phyloP scores from a whole-genome alignment of 2,113 vertebrate genomes.

The Gambusia affinis region DNA sequence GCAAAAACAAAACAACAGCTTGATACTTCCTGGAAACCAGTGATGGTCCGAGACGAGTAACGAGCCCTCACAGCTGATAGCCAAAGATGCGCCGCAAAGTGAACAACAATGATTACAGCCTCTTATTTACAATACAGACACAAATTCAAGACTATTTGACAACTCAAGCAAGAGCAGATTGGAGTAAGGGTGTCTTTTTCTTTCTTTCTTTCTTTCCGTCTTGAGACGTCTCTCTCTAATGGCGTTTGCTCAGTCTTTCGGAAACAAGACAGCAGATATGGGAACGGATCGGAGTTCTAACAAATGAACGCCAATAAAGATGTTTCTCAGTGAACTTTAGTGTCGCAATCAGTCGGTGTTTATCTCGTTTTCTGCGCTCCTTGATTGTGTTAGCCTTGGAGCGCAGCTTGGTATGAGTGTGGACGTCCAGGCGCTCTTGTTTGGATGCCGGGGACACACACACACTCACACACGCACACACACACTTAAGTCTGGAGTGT shows the following conservation, averaged over 20 bases:
- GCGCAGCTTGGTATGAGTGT: slow-evolving; percentile 35
- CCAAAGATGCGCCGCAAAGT: slow-evolving; percentile 28
- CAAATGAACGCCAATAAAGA: slow-evolving; percentile 65
- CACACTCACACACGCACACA: not conserved
- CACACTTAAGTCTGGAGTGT: slow-evolving; percentile 78
- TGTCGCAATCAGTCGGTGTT: slow-evolving; percentile 68
- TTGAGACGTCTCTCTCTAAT: slow-evolving; percentile 60
- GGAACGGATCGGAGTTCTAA: slow-evolving; percentile 46
- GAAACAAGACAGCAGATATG: slow-evolving; percentile 70
- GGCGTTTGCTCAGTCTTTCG: slow-evolving; percentile 78
- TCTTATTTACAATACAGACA: slow-evolving; percentile 53
- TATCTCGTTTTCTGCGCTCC: slow-evolving; percentile 69
- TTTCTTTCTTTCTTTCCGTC: slow-evolving; percentile 39
- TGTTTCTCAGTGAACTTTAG: slow-evolving; percentile 59
- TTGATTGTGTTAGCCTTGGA: slow-evolving; percentile 56
- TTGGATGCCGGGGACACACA: slow-evolving; percentile 1
- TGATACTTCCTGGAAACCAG: slow-evolving; percentile 36
- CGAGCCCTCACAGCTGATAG: slow-evolving; percentile 39
- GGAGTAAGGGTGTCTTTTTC: slow-evolving; percentile 67
- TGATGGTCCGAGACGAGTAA: slow-evolving; percentile 35
- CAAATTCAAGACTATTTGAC: slow-evolving; percentile 66
- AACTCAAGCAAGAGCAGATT: slow-evolving; percentile 79
- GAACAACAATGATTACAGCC: slow-evolving; percentile 26
- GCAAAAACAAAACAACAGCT: slow-evolving; percentile 43
- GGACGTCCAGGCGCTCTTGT: slow-evolving; percentile 61